A percentile compares a stretch with the other conserved stretches of the same genome.
Conservation (phyloP, 2,888 invertebrate genomes). For the Megamerina dolium region DNA sequence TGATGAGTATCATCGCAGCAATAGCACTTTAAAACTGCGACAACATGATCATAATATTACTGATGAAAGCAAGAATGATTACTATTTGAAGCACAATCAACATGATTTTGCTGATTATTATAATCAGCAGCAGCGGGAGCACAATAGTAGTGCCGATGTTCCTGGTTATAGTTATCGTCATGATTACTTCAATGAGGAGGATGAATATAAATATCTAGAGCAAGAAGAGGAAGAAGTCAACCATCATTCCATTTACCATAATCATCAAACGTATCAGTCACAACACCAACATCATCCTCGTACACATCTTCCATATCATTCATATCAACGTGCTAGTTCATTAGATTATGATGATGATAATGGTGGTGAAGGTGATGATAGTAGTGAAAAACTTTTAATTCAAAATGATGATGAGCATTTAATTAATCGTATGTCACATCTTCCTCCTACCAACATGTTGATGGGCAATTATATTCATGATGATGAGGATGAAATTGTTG, state of each 20-base stretch:
- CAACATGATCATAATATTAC: slow-evolving; percentile 37
- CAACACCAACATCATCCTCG: slow-evolving; percentile 24
- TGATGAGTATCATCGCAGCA: neutral
- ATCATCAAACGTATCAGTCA: slow-evolving; percentile 15
- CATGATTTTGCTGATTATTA: slow-evolving; percentile 35
- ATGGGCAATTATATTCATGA: slow-evolving; percentile 20
- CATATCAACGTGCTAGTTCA: slow-evolving; percentile 14
- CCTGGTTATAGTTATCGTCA: slow-evolving; percentile 48
- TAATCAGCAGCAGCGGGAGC: no score
- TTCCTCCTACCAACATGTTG: no score
- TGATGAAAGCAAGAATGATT: slow-evolving; percentile 45
- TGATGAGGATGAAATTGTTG: slow-evolving; percentile 35
- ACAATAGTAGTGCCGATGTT: no score
- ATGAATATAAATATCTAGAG: slow-evolving; percentile 47
- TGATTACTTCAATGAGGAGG: slow-evolving; percentile 49
- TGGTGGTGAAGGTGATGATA: slow-evolving; percentile 38
- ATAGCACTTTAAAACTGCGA: neutral
- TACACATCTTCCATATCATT: slow-evolving; percentile 4
- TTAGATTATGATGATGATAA: slow-evolving; percentile 33
- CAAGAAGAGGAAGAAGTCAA: slow-evolving; percentile 34
- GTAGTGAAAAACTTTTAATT: no score
- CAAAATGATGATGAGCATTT: no score
- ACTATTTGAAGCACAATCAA: slow-evolving; percentile 34
- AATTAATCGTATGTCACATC: no score
- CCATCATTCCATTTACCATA: slow-evolving; percentile 11